A percentile compares a stretch with the other conserved stretches of the same genome.
Conservation (phyloP, 2,113 vertebrate genomes). For the Ceratotherium simum region DNA sequence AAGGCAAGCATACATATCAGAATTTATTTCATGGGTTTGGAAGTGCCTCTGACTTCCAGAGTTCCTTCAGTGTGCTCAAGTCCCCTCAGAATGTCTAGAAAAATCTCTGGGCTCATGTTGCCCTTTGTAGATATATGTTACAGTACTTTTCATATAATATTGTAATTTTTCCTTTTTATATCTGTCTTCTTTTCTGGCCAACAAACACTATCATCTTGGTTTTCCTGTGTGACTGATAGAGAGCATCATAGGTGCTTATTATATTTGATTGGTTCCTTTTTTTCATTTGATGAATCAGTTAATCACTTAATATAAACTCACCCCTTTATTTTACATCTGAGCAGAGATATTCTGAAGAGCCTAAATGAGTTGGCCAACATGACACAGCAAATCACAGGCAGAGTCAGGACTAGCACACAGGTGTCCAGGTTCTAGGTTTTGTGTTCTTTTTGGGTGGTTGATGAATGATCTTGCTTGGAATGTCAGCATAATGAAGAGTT, state of each 20-base stretch:
- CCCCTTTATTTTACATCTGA: slow-evolving; percentile 19
- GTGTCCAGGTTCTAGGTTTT: neutral
- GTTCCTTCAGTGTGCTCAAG: neutral
- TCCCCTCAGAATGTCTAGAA: neutral
- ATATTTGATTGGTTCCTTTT: neutral
- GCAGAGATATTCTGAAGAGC: neutral
- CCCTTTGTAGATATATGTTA: neutral
- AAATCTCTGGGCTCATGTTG: neutral
- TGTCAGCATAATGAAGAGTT: neutral
- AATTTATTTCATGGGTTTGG: neutral
- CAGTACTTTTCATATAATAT: neutral
- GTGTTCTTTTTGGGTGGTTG: neutral
- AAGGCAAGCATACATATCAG: neutral
- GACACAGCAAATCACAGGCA: neutral
- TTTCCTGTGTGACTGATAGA: neutral
- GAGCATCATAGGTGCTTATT: neutral
- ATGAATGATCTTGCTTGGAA: neutral
- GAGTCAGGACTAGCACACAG: neutral
- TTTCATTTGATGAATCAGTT: neutral
- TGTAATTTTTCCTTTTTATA: neutral
- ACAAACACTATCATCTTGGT: neutral
- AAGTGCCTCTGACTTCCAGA: neutral
- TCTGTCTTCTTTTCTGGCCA: neutral
- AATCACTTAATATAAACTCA: neutral
- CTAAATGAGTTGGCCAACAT: neutral